Evolutionary conservation across 2,113 vertebrate genomes (phyloP).

Genomic region (Tachycineta bicolor): DNA sequence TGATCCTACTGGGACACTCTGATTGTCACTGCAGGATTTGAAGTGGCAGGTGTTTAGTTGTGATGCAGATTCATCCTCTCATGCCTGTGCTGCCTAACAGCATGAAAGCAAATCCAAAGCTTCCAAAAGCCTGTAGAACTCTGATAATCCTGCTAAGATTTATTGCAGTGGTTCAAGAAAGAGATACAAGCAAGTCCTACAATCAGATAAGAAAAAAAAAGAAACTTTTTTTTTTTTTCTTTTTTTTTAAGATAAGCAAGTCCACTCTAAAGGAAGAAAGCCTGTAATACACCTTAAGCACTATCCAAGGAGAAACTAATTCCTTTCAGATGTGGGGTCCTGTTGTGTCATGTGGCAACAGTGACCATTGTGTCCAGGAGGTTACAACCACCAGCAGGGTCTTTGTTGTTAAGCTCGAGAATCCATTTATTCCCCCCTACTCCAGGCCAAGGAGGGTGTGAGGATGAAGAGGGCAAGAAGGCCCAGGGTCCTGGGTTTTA

Average conservation of each 20-base stretch:
- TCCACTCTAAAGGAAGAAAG: background rate
- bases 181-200: background rate
- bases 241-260: constrained; percentile 16
- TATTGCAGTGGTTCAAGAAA: constrained; percentile 30
- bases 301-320: constrained; percentile 29
- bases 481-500: too few relatives aligned
- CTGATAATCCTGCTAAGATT: constrained; percentile 63
- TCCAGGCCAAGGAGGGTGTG: too few relatives aligned
- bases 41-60: constrained; percentile 53
- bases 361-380: too few relatives aligned
- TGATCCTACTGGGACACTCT: constrained; percentile 15
- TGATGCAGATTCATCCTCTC: constrained; percentile 44
- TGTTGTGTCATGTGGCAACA: too few relatives aligned
- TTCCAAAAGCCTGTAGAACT: constrained; percentile 45
- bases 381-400: too few relatives aligned
- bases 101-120: constrained; percentile 37
- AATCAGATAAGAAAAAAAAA: constrained; percentile 18
- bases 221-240: background rate
- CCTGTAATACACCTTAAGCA: constrained; percentile 31
- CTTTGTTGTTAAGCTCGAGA: too few relatives aligned
- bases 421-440: too few relatives aligned
- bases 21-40: constrained; percentile 35
- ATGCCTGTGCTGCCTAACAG: constrained; percentile 6
- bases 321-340: background rate
- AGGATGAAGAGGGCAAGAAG: too few relatives aligned